These are phyloP conservation scores for Aethes cnicana DNA, from an alignment of 2,888 invertebrate species.

Conservation along the genomic window DNA sequence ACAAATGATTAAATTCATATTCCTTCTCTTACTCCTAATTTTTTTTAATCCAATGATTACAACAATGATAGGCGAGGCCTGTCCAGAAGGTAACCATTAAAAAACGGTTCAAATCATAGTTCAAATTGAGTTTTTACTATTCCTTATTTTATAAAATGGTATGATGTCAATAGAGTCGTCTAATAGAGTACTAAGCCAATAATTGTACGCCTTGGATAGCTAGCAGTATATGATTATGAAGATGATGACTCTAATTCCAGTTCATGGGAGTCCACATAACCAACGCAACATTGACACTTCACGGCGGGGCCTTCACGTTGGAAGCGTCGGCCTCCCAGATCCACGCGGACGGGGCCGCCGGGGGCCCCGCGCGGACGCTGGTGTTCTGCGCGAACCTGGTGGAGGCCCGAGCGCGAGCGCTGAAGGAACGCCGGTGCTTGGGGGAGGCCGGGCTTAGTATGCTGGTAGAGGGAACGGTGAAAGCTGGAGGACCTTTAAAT, in stretches of 20 bases:
- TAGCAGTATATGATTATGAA: no score
- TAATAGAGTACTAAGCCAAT: no score
- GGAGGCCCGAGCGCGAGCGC: constrained; percentile 84
- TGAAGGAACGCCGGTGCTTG: constrained; percentile 81
- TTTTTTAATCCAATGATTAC: no score
- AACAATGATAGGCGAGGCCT: no score
- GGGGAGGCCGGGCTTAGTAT: constrained; percentile 89
- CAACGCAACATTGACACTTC: constrained; percentile 82
- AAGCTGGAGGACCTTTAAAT: constrained; percentile 92
- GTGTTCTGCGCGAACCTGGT: constrained; percentile 88
- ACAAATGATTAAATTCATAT: no score
- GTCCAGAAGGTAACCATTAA: no score
- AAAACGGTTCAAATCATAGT: no score
- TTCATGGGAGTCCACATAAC: constrained; percentile 93
- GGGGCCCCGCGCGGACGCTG: constrained; percentile 85
- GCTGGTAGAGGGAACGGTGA: constrained; percentile 88
- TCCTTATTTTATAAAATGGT: no score
- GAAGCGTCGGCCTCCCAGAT: constrained; percentile 87
- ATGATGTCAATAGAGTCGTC: no score
- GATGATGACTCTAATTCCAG: constrained; percentile 64
- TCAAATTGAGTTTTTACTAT: no score
- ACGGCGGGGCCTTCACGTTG: constrained; percentile 84
- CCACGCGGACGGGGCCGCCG: constrained; percentile 88
- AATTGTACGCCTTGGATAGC: no score
- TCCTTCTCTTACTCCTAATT: no score